phyloP scores from a whole-genome alignment of 2,888 invertebrate genomes.

The Catocala nupta region DNA sequence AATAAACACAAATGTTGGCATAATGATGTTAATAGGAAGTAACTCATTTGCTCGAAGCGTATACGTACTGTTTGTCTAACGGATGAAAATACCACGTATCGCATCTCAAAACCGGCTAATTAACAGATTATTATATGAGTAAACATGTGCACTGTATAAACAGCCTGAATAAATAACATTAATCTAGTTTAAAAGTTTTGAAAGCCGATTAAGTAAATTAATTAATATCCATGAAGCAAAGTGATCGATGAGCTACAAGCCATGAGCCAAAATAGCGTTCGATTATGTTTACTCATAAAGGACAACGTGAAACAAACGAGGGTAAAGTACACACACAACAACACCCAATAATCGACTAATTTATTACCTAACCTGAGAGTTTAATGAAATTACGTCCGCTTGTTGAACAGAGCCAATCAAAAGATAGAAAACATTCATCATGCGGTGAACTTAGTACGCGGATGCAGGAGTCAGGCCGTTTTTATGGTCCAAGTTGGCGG shows the following conservation, averaged over 20 bases:
- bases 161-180: constrained; percentile 26
- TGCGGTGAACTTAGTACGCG: constrained; percentile 45
- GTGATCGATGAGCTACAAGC: constrained; percentile 34
- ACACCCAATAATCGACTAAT: constrained; percentile 9
- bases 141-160: constrained; percentile 24
- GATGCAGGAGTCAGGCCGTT: constrained; percentile 68
- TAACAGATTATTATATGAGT: constrained; percentile 26
- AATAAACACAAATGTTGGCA: constrained; percentile 18
- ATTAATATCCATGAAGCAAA: constrained; percentile 40
- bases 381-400: constrained; percentile 3
- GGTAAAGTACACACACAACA: constrained; percentile 14
- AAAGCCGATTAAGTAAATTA: constrained; percentile 31
- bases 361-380: constrained; percentile 14
- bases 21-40: constrained; percentile 30
- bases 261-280: constrained; percentile 22
- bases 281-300: constrained; percentile 24
- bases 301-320: constrained; percentile 30
- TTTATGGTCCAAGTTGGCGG: constrained; percentile 73
- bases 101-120: constrained; percentile 28
- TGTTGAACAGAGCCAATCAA: constrained; percentile 42
- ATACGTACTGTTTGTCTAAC: constrained; percentile 14
- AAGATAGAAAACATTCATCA: constrained; percentile 58
- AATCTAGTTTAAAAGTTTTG: constrained; percentile 36
- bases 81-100: constrained; percentile 15
- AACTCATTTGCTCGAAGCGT: constrained; percentile 19